Conservation (phyloP, 2,888 invertebrate genomes). For the Hemithea aestivaria region DNA sequence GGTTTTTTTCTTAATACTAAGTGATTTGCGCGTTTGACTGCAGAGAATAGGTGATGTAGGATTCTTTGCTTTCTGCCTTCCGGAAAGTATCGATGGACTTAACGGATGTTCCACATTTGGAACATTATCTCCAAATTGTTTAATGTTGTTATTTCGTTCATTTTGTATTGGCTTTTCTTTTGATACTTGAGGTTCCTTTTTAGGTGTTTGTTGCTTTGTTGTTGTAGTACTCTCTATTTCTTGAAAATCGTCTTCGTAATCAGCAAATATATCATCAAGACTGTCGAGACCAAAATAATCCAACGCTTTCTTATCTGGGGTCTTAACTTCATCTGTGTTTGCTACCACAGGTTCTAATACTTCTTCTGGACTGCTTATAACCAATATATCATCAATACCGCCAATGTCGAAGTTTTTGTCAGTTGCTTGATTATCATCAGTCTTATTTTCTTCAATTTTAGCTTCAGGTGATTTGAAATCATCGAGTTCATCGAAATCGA, state of each 20-base stretch:
- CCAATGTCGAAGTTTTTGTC: constrained; percentile 64
- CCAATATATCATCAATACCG: constrained; percentile 68
- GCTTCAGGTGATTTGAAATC: constrained; percentile 22
- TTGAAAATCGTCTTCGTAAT: constrained; percentile 45
- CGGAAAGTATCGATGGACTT: constrained; percentile 66
- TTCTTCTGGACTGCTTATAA: constrained; percentile 33
- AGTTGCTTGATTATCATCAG: constrained; percentile 13
- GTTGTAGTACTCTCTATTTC: constrained; percentile 4
- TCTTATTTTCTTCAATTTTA: constrained; percentile 16
- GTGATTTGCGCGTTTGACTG: constrained; percentile 49
- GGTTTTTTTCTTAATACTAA: constrained; percentile 41
- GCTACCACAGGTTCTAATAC: constrained; percentile 4
- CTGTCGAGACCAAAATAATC: constrained; percentile 66
- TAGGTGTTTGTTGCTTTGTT: not conserved
- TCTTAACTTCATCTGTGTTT: constrained; percentile 2
- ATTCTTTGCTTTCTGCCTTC: constrained; percentile 32
- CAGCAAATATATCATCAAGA: constrained; percentile 71
- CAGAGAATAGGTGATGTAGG: constrained; percentile 59
- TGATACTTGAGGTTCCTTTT: not conserved
- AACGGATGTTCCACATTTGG: constrained; percentile 28
- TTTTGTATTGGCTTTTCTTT: not conserved
- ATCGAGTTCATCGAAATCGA: constrained; percentile 39
- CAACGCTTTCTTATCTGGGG: constrained; percentile 38
- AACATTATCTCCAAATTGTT: constrained; percentile 14
- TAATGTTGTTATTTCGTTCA: not conserved